Conservation (phyloP, 2,113 vertebrate genomes). For the Budorcas taxicolor region DNA sequence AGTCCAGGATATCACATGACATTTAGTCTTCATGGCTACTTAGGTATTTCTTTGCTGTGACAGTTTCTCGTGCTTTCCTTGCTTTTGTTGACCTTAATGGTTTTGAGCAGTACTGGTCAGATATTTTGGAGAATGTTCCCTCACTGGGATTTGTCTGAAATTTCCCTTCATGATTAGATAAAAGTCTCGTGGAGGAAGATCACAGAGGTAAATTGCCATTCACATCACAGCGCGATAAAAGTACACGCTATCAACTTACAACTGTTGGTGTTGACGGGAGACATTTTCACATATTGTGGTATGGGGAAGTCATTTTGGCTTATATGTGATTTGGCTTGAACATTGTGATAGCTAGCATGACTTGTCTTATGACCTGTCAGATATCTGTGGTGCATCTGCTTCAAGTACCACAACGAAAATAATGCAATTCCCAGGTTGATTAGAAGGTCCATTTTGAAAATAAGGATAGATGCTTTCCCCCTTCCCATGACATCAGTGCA, state of each 20-base stretch:
- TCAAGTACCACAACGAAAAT: neutral
- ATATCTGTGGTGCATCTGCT: neutral
- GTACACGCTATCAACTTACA: neutral
- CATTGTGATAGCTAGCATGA: neutral
- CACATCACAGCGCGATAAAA: rapidly evolving
- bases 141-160: neutral
- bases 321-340: neutral
- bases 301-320: neutral
- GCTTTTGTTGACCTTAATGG: neutral
- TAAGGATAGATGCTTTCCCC: neutral
- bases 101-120: neutral
- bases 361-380: neutral
- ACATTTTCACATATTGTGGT: neutral
- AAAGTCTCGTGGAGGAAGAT: neutral
- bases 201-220: neutral
- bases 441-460: neutral
- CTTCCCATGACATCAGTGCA: neutral
- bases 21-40: neutral
- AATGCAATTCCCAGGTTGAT: neutral
- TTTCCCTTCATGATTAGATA: neutral
- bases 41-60: neutral
- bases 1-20: neutral
- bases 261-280: neutral
- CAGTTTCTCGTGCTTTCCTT: neutral
- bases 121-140: neutral